Percentiles rank a stretch among this genome's conserved stretches.
Conservation (phyloP, 2,888 invertebrate species). For the Drosophila histrio region DNA sequence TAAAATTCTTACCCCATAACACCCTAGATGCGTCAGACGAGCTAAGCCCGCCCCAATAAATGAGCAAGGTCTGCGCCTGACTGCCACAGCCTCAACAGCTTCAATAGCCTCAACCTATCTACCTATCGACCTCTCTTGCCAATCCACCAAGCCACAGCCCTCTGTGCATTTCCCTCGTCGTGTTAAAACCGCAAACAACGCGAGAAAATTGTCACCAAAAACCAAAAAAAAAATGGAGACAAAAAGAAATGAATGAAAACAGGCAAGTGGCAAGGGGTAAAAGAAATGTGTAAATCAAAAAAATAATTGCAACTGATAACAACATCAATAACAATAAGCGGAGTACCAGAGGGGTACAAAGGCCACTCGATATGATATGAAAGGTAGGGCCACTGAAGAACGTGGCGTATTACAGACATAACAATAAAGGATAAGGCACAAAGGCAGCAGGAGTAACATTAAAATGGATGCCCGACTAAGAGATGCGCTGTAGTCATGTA, state of each 20-base stretch:
- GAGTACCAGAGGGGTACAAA: constrained; percentile 16
- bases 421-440: constrained; percentile 50
- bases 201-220: constrained; percentile 74
- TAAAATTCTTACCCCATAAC: constrained; percentile 50
- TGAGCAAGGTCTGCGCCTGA: constrained; percentile 27
- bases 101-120: constrained; percentile 1
- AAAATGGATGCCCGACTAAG: background rate
- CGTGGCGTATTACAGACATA: constrained; percentile 54
- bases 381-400: constrained; percentile 34
- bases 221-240: constrained; percentile 4
- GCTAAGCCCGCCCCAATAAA: constrained; percentile 53
- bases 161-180: constrained; percentile 7
- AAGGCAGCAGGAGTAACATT: background rate
- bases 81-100: background rate
- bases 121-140: background rate
- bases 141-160: background rate
- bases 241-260: background rate
- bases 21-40: constrained; percentile 15
- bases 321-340: constrained; percentile 81
- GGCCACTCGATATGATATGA: constrained; percentile 20
- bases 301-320: constrained; percentile 81
- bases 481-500: constrained; percentile 23
- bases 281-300: constrained; percentile 76
- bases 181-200: constrained; percentile 72
- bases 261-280: constrained; percentile 15